A percentile compares a stretch with the other conserved stretches of the same genome.
These are phyloP conservation scores for Clusia tigrina DNA, from an alignment of 2,888 invertebrate genomes.

Conservation along the genomic window DNA sequence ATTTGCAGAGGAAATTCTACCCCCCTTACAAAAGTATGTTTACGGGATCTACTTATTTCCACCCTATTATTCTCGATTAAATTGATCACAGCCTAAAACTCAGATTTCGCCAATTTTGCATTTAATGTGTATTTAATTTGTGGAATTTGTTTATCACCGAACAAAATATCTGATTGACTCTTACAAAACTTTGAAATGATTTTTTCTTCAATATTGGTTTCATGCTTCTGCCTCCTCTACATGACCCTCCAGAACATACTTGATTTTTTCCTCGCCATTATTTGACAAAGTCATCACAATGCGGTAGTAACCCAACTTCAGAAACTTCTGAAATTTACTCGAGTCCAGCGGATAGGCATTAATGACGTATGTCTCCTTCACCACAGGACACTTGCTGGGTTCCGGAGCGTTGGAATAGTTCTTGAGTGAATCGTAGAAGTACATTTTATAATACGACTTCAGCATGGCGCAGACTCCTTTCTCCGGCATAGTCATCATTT, in stretches of 20 bases:
- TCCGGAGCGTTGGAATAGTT: constrained; percentile 53
- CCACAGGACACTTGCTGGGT: constrained; percentile 50
- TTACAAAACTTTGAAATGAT: too few species aligned
- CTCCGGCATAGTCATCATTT: constrained; percentile 30
- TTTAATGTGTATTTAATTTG: too few species aligned
- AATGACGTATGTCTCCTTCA: constrained; percentile 40
- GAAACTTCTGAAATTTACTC: constrained; percentile 32
- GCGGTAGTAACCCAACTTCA: constrained; percentile 44
- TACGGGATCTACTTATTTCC: too few species aligned
- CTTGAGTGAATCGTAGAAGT: constrained; percentile 49
- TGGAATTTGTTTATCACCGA: too few species aligned
- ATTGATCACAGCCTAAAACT: too few species aligned
- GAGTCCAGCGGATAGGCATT: constrained; percentile 48
- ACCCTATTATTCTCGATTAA: too few species aligned
- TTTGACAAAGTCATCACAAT: constrained; percentile 33
- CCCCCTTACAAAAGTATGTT: too few species aligned
- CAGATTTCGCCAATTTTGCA: too few species aligned
- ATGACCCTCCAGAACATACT: constrained; percentile 39
- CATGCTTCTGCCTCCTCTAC: constrained; percentile 36
- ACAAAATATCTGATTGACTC: too few species aligned
- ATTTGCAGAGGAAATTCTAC: too few species aligned
- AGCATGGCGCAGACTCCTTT: constrained; percentile 44
- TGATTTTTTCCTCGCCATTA: constrained; percentile 36
- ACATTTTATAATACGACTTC: constrained; percentile 45
- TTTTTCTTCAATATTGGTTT: too few species aligned